Evolutionary conservation across 2,113 vertebrate genomes (phyloP).

Genomic region (Oreochromis niloticus): DNA sequence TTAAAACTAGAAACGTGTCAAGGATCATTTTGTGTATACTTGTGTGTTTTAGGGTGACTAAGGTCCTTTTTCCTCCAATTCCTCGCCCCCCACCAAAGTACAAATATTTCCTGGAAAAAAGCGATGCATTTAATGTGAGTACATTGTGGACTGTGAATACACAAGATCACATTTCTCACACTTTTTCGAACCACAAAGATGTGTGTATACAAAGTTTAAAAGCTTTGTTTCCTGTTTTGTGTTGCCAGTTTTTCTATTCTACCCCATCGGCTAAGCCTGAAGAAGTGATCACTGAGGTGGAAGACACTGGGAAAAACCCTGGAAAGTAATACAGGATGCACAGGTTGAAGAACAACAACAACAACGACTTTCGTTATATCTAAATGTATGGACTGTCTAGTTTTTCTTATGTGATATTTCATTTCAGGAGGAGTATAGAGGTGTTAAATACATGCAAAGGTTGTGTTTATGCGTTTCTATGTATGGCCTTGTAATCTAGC

Average conservation of each 20-base stretch:
- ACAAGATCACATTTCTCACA: not conserved
- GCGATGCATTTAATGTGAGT: constrained; percentile 28
- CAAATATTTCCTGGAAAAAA: constrained; percentile 43
- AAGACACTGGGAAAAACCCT: not conserved
- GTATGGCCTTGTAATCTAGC: not conserved
- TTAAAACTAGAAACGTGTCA: fast-evolving
- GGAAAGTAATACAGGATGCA: not conserved
- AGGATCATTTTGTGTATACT: not conserved
- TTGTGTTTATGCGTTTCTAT: not conserved
- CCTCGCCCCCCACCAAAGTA: constrained; percentile 45
- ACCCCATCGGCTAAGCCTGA: not conserved
- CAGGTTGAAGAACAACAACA: fast-evolving
- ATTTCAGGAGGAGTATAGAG: not conserved
- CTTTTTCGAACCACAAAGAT: not conserved
- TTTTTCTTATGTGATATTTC: not conserved
- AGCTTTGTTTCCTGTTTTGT: not conserved
- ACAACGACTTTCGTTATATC: not conserved
- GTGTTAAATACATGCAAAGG: not conserved
- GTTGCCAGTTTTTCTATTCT: constrained; percentile 4
- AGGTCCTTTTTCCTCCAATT: constrained; percentile 55
- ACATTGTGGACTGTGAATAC: not conserved
- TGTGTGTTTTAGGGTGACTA: constrained; percentile 38
- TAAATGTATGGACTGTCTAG: not conserved
- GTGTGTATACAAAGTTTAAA: not conserved
- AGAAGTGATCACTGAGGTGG: constrained; percentile 50